Conservation (phyloP, 2,797 vertebrate species). For the Podargus strigoides region DNA sequence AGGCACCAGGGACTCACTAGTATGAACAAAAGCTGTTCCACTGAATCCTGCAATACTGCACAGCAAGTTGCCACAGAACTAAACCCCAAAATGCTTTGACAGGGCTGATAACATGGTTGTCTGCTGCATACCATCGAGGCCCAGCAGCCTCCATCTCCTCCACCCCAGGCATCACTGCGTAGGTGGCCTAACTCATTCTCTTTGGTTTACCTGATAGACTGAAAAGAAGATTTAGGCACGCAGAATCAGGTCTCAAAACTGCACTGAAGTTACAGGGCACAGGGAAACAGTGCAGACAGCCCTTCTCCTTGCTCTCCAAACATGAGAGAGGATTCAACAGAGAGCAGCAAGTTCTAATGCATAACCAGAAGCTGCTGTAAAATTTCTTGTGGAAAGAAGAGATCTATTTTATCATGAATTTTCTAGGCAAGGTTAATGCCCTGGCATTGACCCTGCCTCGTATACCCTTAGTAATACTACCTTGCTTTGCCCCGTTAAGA, state of each 20-base stretch:
- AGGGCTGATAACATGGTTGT: background rate
- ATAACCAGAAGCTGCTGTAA: background rate
- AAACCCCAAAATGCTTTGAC: background rate
- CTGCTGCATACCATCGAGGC: fast-evolving
- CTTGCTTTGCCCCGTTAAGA: background rate
- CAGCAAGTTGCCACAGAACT: background rate
- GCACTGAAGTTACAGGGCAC: background rate
- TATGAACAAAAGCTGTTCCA: background rate
- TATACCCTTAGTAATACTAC: background rate
- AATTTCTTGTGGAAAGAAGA: background rate
- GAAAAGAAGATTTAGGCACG: background rate
- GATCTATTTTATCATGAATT: background rate
- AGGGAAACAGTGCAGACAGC: background rate
- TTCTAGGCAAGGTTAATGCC: conserved; percentile 19
- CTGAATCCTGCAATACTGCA: background rate
- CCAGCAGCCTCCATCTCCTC: background rate
- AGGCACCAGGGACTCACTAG: background rate
- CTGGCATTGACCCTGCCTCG: background rate
- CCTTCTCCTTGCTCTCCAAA: background rate
- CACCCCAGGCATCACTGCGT: background rate
- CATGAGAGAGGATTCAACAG: background rate
- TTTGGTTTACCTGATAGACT: background rate
- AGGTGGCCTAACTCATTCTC: background rate
- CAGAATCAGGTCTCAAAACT: background rate
- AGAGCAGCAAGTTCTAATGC: background rate